Percentiles rank a stretch among this genome's conserved stretches.
phyloP scores from a whole-genome alignment of 2,888 invertebrate genomes.

The Schizaphis graminum region DNA sequence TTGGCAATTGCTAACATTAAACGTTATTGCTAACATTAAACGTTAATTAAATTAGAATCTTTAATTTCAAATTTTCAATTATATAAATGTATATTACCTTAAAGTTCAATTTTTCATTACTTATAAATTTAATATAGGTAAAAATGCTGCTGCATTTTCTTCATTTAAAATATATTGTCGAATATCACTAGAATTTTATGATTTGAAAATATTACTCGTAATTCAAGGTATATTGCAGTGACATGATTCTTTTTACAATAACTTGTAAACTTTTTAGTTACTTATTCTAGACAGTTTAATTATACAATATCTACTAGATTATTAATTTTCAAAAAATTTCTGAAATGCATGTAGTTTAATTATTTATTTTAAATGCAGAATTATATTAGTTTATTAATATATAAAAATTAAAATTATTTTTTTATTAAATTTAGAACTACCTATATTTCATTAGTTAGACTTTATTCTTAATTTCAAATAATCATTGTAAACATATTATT shows the following conservation, averaged over 20 bases:
- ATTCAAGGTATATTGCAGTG: not conserved
- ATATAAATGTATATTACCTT: not conserved
- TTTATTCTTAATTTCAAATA: too few relatives aligned
- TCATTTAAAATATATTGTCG: not conserved
- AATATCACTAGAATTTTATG: not conserved
- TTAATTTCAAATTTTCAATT: not conserved
- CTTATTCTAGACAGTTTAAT: too few relatives aligned
- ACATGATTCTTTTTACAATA: not conserved
- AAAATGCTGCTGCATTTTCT: not conserved
- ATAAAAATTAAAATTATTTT: too few relatives aligned
- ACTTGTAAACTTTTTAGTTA: not conserved
- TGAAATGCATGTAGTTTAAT: too few relatives aligned
- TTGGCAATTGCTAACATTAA: not conserved
- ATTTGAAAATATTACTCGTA: not conserved
- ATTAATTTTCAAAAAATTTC: too few relatives aligned
- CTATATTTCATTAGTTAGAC: too few relatives aligned
- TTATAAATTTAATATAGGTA: not conserved
- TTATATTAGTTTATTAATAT: too few relatives aligned
- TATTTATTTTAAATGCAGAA: too few relatives aligned
- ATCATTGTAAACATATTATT: too few relatives aligned
- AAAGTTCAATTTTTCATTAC: not conserved
- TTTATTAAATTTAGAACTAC: too few relatives aligned
- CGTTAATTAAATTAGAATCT: not conserved
- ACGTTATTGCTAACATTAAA: too few relatives aligned
- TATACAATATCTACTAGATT: too few relatives aligned